These are phyloP conservation scores for Aproaerema taeniolella DNA, from an alignment of 2,888 invertebrate genomes.

Conservation along the genomic window DNA sequence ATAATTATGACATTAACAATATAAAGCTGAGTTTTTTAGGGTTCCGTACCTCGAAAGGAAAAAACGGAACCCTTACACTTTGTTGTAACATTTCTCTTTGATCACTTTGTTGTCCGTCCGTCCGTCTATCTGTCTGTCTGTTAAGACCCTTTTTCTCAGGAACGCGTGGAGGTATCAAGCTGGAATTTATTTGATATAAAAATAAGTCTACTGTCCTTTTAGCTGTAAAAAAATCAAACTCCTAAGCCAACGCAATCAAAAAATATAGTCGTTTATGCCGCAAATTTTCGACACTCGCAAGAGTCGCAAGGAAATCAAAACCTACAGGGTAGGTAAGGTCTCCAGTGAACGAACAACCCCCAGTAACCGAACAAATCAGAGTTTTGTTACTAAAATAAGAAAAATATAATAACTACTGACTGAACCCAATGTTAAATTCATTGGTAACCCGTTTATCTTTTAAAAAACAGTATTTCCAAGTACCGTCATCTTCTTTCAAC, in stretches of 20 bases:
- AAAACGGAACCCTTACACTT: neutral
- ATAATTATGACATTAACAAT: too few species aligned
- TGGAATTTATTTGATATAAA: neutral
- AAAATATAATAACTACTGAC: too few species aligned
- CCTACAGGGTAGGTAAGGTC: neutral
- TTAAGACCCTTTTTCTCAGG: conserved; percentile 1
- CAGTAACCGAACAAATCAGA: neutral
- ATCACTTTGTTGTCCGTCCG: neutral
- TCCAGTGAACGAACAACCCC: neutral
- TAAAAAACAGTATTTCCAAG: too few species aligned
- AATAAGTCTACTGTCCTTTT: neutral
- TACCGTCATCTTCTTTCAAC: too few species aligned
- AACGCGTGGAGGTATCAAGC: conserved; percentile 1
- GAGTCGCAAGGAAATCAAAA: neutral
- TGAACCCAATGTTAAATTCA: too few species aligned
- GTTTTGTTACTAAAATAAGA: neutral
- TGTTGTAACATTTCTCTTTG: too few species aligned
- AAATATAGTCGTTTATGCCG: neutral
- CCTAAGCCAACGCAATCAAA: neutral
- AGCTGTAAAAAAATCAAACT: conserved; percentile 1
- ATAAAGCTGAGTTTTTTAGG: conserved; percentile 3
- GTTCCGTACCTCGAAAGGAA: conserved; percentile 3
- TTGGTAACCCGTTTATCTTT: too few species aligned
- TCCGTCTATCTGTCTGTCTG: neutral
- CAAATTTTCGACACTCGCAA: neutral